A percentile compares a stretch with the other conserved stretches of the same genome.
Conservation (phyloP, 2,113 vertebrate genomes). For the Addax nasomaculatus region DNA sequence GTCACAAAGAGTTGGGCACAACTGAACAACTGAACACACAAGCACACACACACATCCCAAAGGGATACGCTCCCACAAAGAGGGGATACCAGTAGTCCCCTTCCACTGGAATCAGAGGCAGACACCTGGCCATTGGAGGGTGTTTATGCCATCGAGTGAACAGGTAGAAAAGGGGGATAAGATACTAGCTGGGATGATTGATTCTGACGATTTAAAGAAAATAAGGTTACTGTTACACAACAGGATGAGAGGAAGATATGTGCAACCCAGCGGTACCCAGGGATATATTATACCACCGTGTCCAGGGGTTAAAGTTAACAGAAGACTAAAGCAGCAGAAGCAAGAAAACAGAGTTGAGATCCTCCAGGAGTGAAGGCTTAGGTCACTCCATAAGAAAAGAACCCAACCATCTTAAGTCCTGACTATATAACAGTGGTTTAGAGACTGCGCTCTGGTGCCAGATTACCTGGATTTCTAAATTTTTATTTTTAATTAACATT, state of each 20-base stretch:
- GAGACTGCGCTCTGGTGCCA: not conserved
- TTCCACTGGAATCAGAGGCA: not conserved
- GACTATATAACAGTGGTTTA: not conserved
- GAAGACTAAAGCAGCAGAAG: not conserved
- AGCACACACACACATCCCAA: not conserved
- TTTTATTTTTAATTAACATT: not conserved
- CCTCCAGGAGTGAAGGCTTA: not conserved
- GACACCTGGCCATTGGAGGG: too few species aligned
- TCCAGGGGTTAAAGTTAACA: not conserved
- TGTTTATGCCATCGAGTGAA: not conserved
- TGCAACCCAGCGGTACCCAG: not conserved
- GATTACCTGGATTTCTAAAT: not conserved
- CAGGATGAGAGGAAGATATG: not conserved
- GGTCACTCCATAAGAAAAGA: not conserved
- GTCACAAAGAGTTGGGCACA: fast-evolving
- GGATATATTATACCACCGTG: too few species aligned
- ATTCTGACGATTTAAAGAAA: not conserved
- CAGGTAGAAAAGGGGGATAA: not conserved
- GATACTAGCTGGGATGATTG: not conserved
- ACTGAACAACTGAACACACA: not conserved
- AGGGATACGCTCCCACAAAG: not conserved
- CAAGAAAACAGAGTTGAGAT: not conserved
- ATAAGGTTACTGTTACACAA: not conserved
- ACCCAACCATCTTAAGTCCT: not conserved
- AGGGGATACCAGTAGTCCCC: not conserved